Evolutionary conservation across 2,113 vertebrate species (phyloP).

Genomic region (Xiphias gladius): DNA sequence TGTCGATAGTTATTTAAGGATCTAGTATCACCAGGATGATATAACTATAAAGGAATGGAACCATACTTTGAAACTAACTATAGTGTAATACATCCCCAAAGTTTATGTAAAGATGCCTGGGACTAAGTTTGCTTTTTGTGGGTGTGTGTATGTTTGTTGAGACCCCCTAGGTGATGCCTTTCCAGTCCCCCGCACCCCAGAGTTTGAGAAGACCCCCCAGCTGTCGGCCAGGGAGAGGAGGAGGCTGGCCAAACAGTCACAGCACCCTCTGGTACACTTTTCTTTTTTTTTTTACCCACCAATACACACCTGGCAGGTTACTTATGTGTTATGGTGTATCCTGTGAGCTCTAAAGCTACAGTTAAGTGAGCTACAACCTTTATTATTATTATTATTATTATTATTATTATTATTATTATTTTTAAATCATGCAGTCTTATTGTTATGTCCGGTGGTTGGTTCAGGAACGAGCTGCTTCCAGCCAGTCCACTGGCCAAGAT

Average conservation of each 20-base stretch:
- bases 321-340: neutral
- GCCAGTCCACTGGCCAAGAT: slow-evolving; percentile 1
- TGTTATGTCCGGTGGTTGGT: neutral
- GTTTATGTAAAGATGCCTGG: neutral
- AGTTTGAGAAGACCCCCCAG: slow-evolving; percentile 46
- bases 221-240: slow-evolving; percentile 89
- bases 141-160: slow-evolving; percentile 63
- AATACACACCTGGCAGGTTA: neutral
- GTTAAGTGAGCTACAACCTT: neutral
- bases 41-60: no score
- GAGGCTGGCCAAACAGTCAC: slow-evolving; percentile 80
- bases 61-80: no score
- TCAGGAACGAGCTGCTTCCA: slow-evolving; percentile 42
- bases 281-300: neutral
- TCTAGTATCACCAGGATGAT: no score
- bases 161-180: slow-evolving; percentile 88
- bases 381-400: no score
- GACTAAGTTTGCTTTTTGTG: neutral
- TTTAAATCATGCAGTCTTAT: no score
- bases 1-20: no score
- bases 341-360: neutral
- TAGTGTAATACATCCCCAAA: no score
- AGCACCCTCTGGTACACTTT: slow-evolving; percentile 67
- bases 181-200: slow-evolving; percentile 76
- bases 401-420: no score